Percentiles rank a stretch among this genome's conserved stretches.
These are phyloP conservation scores for Tetramorium parvispinum DNA, from an alignment of 1,140 invertebrate genomes.

Conservation along the genomic window DNA sequence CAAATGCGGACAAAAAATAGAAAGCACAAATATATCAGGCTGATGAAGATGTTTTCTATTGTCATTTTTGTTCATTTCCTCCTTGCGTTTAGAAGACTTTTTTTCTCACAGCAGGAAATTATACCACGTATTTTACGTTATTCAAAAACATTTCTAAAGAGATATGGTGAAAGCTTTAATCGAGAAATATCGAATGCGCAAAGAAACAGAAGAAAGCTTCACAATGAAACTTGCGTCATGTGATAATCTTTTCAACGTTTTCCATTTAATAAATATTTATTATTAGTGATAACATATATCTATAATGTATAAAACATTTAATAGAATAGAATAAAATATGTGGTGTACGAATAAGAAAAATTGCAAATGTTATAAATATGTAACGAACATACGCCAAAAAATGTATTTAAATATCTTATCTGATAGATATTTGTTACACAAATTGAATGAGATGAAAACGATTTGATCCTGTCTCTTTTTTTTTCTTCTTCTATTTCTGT, in stretches of 20 bases:
- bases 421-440: background rate
- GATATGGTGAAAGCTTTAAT: background rate
- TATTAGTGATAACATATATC: background rate
- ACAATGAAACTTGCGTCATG: too few relatives aligned
- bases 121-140: slow-evolving; percentile 10
- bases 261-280: background rate
- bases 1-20: background rate
- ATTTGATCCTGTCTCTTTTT: background rate
- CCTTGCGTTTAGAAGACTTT: background rate
- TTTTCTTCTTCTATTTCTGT: background rate
- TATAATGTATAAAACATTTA: background rate
- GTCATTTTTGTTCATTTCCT: slow-evolving; percentile 19
- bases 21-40: background rate
- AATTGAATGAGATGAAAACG: background rate
- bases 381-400: background rate
- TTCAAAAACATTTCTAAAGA: slow-evolving; percentile 1
- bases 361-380: background rate
- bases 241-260: background rate
- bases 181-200: background rate
- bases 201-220: background rate
- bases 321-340: background rate
- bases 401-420: background rate
- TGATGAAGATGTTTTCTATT: background rate
- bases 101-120: slow-evolving; percentile 1
- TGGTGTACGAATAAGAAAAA: background rate